phyloP scores from a whole-genome alignment of 2,797 vertebrate genomes.

The Ctenosaura bakeri region DNA sequence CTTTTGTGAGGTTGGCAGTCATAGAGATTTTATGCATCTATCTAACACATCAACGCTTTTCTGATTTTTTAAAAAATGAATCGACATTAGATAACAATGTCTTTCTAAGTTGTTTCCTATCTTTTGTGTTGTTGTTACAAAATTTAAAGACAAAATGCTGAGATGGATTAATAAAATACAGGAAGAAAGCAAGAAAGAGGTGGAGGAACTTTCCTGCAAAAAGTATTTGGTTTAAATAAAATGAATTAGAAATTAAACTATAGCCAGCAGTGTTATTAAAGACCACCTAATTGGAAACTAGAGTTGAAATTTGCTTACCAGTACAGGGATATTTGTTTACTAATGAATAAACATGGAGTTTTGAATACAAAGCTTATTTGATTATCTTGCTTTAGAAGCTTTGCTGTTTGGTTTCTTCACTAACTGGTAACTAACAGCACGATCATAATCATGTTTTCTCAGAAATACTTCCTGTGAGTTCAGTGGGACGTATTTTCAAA shows the following conservation, averaged over 20 bases:
- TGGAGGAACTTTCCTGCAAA: background rate
- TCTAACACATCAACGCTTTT: slow-evolving; percentile 43
- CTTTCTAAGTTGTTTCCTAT: slow-evolving; percentile 48
- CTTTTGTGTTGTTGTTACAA: slow-evolving; percentile 53
- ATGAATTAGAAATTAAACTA: slow-evolving; percentile 29
- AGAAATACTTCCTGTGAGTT: background rate
- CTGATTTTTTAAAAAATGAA: slow-evolving; percentile 55
- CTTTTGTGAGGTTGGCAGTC: slow-evolving; percentile 61
- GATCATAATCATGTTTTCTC: background rate
- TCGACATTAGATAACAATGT: slow-evolving; percentile 55
- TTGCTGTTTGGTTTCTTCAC: background rate
- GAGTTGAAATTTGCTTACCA: slow-evolving; percentile 9
- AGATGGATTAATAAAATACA: slow-evolving; percentile 31
- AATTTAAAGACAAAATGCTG: slow-evolving; percentile 62
- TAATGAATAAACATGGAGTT: slow-evolving; percentile 6
- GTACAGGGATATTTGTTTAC: slow-evolving; percentile 12
- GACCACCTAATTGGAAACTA: slow-evolving; percentile 22
- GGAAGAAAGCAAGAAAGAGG: slow-evolving; percentile 17
- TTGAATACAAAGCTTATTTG: slow-evolving; percentile 19
- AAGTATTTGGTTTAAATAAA: slow-evolving; percentile 3
- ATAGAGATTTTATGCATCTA: slow-evolving; percentile 62
- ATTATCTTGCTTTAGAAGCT: background rate
- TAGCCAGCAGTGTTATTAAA: slow-evolving; percentile 46
- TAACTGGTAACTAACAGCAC: slow-evolving; percentile 16
- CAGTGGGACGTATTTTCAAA: background rate